Percentiles rank a stretch among this genome's conserved stretches.
Evolutionary conservation across 2,888 invertebrate species (phyloP).

Genomic region (Anoplius nigerrimus): DNA sequence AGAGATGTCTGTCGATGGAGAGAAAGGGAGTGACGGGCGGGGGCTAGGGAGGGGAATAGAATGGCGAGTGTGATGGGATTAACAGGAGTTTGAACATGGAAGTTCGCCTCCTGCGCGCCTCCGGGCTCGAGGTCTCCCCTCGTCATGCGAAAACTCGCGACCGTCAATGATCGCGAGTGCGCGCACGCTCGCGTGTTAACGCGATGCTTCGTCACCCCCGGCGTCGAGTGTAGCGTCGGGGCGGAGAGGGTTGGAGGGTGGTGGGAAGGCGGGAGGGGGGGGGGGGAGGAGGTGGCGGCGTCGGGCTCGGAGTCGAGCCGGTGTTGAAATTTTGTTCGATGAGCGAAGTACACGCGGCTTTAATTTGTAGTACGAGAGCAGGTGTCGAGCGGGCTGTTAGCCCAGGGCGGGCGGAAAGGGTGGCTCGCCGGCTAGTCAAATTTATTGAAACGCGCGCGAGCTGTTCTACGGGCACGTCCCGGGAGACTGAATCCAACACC

Average conservation of each 20-base stretch:
- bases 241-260: too few species aligned
- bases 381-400: slow-evolving; percentile 32
- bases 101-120: too few species aligned
- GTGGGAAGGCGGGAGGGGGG: too few species aligned
- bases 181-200: slow-evolving; percentile 45
- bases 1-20: slow-evolving; percentile 2
- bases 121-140: too few species aligned
- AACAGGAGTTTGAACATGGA: too few species aligned
- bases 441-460: slow-evolving; percentile 54
- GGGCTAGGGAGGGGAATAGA: not conserved
- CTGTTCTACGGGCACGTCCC: slow-evolving; percentile 38
- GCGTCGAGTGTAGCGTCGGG: too few species aligned
- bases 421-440: slow-evolving; percentile 43
- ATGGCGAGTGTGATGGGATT: too few species aligned
- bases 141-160: too few species aligned
- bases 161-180: too few species aligned
- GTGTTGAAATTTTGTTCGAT: slow-evolving; percentile 60
- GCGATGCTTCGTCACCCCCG: slow-evolving; percentile 56
- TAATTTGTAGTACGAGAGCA: slow-evolving; percentile 55
- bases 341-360: slow-evolving; percentile 57
- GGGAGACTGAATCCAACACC: slow-evolving; percentile 34
- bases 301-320: slow-evolving; percentile 52
- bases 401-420: slow-evolving; percentile 15
- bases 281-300: slow-evolving; percentile 28
- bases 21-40: not conserved